phyloP scores from a whole-genome alignment of 2,797 vertebrate genomes.

The Hoplostethus atlanticus region DNA sequence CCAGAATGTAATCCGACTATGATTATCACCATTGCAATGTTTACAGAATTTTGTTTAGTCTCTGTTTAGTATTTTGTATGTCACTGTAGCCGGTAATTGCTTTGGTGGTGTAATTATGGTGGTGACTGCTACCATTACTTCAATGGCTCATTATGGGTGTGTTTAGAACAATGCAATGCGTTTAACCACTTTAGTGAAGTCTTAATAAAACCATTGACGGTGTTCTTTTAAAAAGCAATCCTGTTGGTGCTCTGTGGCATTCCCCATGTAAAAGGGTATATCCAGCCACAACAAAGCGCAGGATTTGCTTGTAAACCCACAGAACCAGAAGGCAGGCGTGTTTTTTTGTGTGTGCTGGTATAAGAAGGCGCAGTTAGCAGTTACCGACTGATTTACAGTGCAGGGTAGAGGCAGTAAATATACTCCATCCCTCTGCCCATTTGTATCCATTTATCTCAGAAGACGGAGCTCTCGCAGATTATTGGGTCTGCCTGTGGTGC shows the following conservation, averaged over 20 bases:
- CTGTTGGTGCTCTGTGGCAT: neutral
- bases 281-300: constrained; percentile 11
- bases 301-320: neutral
- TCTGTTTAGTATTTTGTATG: constrained; percentile 9
- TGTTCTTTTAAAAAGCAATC: constrained; percentile 3
- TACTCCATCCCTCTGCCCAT: neutral
- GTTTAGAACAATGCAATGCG: neutral
- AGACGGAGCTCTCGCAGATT: too few relatives aligned
- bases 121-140: constrained; percentile 12
- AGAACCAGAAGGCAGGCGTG: neutral
- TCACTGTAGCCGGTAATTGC: neutral
- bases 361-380: neutral
- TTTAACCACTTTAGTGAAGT: neutral
- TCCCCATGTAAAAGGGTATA: neutral
- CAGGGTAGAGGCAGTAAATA: constrained; percentile 13
- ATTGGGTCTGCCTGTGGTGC: too few relatives aligned
- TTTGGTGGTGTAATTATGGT: constrained; percentile 14
- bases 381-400: constrained; percentile 9
- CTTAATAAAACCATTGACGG: constrained; percentile 3
- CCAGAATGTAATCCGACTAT: constrained; percentile 1
- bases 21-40: constrained; percentile 26
- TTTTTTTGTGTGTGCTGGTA: neutral
- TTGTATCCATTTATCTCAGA: constrained; percentile 1
- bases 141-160: neutral
- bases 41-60: constrained; percentile 29